phyloP scores from a whole-genome alignment of 1,140 invertebrate genomes.

The Drosophila kepulauana region DNA sequence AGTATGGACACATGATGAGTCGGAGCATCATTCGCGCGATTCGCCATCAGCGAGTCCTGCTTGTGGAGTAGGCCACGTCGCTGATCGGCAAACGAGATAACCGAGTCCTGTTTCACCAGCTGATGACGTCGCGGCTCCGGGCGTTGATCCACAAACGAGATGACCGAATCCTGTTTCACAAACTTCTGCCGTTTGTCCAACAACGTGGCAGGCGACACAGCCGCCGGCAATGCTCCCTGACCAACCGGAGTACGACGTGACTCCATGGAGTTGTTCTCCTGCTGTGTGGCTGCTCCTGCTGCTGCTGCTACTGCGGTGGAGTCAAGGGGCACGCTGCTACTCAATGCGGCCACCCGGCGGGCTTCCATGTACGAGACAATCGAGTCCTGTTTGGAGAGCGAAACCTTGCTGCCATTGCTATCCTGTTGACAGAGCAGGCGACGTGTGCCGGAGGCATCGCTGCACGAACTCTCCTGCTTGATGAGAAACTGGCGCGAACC shows the following conservation, averaged over 20 bases:
- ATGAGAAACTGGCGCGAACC: slow-evolving; percentile 82
- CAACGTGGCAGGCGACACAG: slow-evolving; percentile 46
- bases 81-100: slow-evolving; percentile 84
- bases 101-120: slow-evolving; percentile 83
- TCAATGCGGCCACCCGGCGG: slow-evolving; percentile 53
- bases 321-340: slow-evolving; percentile 38
- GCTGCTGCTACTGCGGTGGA: slow-evolving; percentile 4
- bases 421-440: slow-evolving; percentile 81
- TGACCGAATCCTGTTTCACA: slow-evolving; percentile 84
- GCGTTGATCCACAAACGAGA: slow-evolving; percentile 83
- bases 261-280: slow-evolving; percentile 76
- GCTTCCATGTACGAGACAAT: slow-evolving; percentile 83
- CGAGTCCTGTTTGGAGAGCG: slow-evolving; percentile 80
- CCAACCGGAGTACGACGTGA: slow-evolving; percentile 44
- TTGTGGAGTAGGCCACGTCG: slow-evolving; percentile 76
- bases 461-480: slow-evolving; percentile 83
- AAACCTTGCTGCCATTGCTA: slow-evolving; percentile 82
- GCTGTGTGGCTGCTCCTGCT: slow-evolving; percentile 31
- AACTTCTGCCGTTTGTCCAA: slow-evolving; percentile 81
- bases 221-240: slow-evolving; percentile 1
- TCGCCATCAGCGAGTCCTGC: slow-evolving; percentile 80
- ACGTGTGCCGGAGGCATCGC: slow-evolving; percentile 75
- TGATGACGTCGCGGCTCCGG: slow-evolving; percentile 80
- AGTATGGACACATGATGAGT: slow-evolving; percentile 83
- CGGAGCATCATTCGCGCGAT: slow-evolving; percentile 73